Conservation (phyloP, 2,113 vertebrate genomes). For the Aepyceros melampus region DNA sequence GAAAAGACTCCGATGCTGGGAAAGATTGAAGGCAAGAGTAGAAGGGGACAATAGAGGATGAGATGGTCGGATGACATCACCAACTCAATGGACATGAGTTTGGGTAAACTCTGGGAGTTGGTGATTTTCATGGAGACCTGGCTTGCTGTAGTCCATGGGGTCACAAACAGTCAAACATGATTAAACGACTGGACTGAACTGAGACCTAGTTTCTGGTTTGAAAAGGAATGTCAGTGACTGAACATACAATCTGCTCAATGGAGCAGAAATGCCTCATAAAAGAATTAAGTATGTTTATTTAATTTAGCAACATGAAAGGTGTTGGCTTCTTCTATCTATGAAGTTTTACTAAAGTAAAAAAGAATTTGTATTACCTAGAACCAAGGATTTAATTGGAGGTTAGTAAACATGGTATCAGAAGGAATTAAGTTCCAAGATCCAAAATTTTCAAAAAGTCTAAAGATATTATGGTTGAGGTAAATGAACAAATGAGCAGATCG, state of each 20-base stretch:
- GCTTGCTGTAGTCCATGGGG: neutral
- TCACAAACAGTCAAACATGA: neutral
- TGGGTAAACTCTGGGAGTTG: neutral
- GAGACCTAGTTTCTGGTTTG: neutral
- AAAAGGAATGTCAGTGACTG: neutral
- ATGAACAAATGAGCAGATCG: neutral
- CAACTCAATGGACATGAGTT: rapidly evolving
- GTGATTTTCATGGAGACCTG: neutral
- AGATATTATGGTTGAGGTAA: neutral
- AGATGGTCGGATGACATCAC: neutral
- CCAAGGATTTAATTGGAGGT: neutral
- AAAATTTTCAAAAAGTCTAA: neutral
- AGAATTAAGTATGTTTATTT: neutral
- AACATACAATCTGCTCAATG: neutral
- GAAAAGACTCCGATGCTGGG: neutral
- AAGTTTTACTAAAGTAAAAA: neutral
- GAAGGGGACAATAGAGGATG: neutral
- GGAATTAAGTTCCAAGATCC: neutral
- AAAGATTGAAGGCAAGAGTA: neutral
- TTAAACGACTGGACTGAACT: neutral
- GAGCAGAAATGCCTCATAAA: neutral
- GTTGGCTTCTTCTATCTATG: neutral
- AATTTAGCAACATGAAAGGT: neutral
- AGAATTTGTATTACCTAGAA: neutral
- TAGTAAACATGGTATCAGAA: neutral